Percentiles rank a stretch among this genome's conserved stretches.
phyloP scores from a whole-genome alignment of 2,888 invertebrate genomes.

The Drosophila quinaria region DNA sequence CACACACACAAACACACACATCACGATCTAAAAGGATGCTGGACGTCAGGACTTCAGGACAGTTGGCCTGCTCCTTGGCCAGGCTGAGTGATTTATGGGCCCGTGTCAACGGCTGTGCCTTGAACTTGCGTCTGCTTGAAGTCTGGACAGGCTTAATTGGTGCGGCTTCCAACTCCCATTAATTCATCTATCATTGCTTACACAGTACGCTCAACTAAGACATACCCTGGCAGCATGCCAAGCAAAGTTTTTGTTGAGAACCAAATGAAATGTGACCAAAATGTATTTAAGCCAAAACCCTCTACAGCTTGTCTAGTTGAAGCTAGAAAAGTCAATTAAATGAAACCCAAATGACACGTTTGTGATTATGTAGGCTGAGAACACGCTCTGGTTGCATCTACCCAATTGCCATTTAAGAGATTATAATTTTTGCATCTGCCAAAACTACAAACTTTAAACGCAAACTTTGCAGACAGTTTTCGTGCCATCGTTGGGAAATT shows the following conservation, averaged over 20 bases:
- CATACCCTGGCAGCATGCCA: constrained; percentile 13
- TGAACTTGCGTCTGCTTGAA: constrained; percentile 58
- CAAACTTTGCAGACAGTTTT: constrained; percentile 79
- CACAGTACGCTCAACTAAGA: constrained; percentile 2
- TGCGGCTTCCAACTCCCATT: constrained; percentile 43
- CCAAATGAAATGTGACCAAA: neutral
- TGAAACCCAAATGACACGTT: constrained; percentile 7
- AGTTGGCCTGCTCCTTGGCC: constrained; percentile 13
- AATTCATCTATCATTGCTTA: constrained; percentile 37
- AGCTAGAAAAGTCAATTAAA: constrained; percentile 5
- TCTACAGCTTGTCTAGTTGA: neutral
- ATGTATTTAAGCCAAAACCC: neutral
- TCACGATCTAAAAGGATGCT: constrained; percentile 24
- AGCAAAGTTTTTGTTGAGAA: neutral
- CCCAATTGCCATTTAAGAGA: constrained; percentile 71
- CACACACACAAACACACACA: constrained; percentile 18
- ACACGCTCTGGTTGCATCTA: constrained; percentile 13
- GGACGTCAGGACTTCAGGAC: constrained; percentile 15
- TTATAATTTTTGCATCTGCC: constrained; percentile 70
- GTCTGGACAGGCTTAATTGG: constrained; percentile 72
- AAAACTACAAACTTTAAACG: constrained; percentile 59
- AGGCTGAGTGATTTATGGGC: constrained; percentile 65
- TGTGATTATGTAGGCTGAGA: neutral
- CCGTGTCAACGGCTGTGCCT: constrained; percentile 60
- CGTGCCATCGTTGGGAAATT: constrained; percentile 46